Evolutionary conservation across 2,113 vertebrate genomes (phyloP).

Genomic region (Neopipo cinnamomea): DNA sequence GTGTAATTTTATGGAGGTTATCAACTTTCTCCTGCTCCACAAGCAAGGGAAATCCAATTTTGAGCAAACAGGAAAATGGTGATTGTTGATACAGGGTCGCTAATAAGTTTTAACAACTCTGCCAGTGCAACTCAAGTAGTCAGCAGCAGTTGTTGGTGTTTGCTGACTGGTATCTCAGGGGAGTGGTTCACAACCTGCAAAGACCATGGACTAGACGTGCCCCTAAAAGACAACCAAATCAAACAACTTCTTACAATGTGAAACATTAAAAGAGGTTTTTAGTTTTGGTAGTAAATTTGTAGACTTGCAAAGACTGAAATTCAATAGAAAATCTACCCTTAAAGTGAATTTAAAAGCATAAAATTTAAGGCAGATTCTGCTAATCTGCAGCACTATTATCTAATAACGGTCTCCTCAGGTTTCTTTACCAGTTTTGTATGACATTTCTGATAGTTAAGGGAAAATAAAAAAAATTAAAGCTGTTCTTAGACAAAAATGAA

Average conservation of each 20-base stretch:
- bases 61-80: background rate
- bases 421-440: constrained; percentile 1
- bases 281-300: background rate
- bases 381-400: background rate
- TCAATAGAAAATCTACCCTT: background rate
- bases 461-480: constrained; percentile 29
- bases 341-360: background rate
- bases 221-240: background rate
- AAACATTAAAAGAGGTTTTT: background rate
- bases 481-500: background rate
- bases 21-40: background rate
- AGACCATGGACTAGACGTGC: background rate
- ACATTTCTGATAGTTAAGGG: constrained; percentile 20
- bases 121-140: background rate
- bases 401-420: constrained; percentile 15
- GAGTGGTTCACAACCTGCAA: background rate
- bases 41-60: background rate
- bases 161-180: background rate
- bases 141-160: background rate
- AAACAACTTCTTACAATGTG: background rate
- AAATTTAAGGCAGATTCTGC: background rate
- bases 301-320: background rate
- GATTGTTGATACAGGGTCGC: background rate
- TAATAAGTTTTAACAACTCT: background rate
- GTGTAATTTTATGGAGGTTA: background rate